Base-by-base conservation (phyloP, 1,140 invertebrate genomes). In the Heliconius congener region DNA sequence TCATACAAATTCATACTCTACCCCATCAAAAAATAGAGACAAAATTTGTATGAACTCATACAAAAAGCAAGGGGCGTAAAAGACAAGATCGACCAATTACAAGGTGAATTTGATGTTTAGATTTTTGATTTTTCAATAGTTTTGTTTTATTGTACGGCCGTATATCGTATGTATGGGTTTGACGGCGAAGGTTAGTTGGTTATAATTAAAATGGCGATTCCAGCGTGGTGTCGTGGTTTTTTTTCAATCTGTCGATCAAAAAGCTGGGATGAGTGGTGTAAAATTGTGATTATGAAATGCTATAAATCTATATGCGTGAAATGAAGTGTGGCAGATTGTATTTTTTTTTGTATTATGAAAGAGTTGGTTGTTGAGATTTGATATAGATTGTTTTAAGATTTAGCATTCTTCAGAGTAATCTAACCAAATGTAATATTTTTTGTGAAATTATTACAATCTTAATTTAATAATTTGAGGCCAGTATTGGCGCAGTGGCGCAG, bases 121-220 rank as follows among this genome's bases (percentile, higher is more conserved):
- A 87, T 87, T 92, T 92, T 91, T 92, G 88, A 90, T 91, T 94
- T 94, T 92, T 93, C 89, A 86, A 90, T 90, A 86, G 87, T 93
- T 87, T 93, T 92, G 84, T 93, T 90, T 27, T 30, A 66, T 60
- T 60, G 42, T 46, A 13, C 13, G 13, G 1, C 42, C 4, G 42
- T 46, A 46, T 46, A 46, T 46, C 42, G 42, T 46, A 16, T 16
- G 86, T 89, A 89, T 88, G 85, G 87, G 85, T 91, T 91, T 90
- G 91, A 91, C 86, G 86, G 83, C 85, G 82, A 78, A 78, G 82
- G 86, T 85, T 82, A 86, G 86, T 89, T 91, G 86, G 88, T 93
- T 91, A 90, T 94, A 93, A 94, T 94, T 94, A 94, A 93, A 94
- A 94, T 92, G 85, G 92, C 90, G 90, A 91, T 91, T 89, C 83